A percentile compares a stretch with the other conserved stretches of the same genome.
These are phyloP conservation scores for Galendromus occidentalis DNA, from an alignment of 1,140 invertebrate species.

Conservation along the genomic window DNA sequence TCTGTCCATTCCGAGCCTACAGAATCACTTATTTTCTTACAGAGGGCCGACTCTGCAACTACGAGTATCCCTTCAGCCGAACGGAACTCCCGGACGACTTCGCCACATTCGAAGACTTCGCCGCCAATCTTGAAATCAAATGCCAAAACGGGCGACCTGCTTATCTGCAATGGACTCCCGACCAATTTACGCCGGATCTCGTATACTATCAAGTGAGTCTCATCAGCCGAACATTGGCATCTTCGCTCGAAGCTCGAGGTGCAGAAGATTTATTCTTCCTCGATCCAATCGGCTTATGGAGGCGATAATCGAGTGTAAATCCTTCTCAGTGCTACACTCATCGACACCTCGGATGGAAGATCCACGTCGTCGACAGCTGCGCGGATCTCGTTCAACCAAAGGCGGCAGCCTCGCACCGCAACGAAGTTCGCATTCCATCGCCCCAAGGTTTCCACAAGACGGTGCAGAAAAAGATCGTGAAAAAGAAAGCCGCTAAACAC, in stretches of 20 bases:
- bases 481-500: not conserved
- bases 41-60: slow-evolving; percentile 56
- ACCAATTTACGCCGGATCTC: slow-evolving; percentile 60
- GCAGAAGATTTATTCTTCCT: too few relatives aligned
- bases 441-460: not conserved
- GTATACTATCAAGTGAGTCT: slow-evolving; percentile 65
- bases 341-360: slow-evolving; percentile 81
- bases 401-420: not conserved
- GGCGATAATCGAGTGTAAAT: too few relatives aligned
- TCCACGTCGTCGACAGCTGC: slow-evolving; percentile 65
- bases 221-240: too few relatives aligned
- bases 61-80: slow-evolving; percentile 30
- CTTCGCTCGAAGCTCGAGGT: too few relatives aligned
- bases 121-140: slow-evolving; percentile 52
- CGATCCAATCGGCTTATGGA: too few relatives aligned
- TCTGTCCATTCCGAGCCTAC: slow-evolving; percentile 1
- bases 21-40: not conserved
- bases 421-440: not conserved
- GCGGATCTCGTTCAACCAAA: slow-evolving; percentile 1
- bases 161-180: slow-evolving; percentile 64
- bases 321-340: slow-evolving; percentile 63
- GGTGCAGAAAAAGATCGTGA: not conserved
- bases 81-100: slow-evolving; percentile 44
- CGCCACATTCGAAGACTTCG: slow-evolving; percentile 57
- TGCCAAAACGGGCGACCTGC: slow-evolving; percentile 49